Conservation (phyloP, 2,113 vertebrate species). For the Notothenia rossii region DNA sequence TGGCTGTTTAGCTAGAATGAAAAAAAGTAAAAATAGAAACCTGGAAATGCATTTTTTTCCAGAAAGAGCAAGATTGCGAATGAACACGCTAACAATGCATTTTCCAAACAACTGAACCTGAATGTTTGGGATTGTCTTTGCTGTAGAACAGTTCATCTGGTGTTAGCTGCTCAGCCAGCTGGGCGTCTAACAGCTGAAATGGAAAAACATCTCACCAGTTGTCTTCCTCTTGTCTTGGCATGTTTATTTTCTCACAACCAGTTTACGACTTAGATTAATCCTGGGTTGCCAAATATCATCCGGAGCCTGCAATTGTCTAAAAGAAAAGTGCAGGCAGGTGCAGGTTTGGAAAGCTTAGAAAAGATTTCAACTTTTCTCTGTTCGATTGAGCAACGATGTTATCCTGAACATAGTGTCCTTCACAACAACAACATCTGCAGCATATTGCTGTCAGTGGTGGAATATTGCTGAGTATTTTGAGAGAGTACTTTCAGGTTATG, state of each 20-base stretch:
- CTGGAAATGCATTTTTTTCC: neutral
- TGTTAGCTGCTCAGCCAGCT: neutral
- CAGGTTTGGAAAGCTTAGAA: constrained; percentile 24
- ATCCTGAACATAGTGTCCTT: neutral
- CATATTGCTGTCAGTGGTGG: neutral
- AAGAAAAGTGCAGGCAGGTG: constrained; percentile 19
- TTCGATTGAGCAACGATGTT: neutral
- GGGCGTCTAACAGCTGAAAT: constrained; percentile 10
- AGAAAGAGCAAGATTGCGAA: neutral
- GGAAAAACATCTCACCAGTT: constrained; percentile 20
- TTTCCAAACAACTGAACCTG: neutral
- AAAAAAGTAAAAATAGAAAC: no score
- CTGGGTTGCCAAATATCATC: constrained; percentile 11
- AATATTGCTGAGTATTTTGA: no score
- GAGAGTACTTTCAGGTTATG: no score
- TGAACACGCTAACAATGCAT: neutral
- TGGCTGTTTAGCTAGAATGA: no score
- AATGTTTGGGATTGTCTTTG: neutral
- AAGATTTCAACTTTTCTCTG: neutral
- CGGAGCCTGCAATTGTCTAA: neutral
- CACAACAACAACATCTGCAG: constrained; percentile 42
- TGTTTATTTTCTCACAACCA: constrained; percentile 27
- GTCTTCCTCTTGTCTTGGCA: constrained; percentile 17
- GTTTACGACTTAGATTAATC: neutral
- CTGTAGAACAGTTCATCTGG: neutral